These are phyloP conservation scores for Takifugu flavidus DNA, from an alignment of 2,113 vertebrate genomes.

Conservation along the genomic window DNA sequence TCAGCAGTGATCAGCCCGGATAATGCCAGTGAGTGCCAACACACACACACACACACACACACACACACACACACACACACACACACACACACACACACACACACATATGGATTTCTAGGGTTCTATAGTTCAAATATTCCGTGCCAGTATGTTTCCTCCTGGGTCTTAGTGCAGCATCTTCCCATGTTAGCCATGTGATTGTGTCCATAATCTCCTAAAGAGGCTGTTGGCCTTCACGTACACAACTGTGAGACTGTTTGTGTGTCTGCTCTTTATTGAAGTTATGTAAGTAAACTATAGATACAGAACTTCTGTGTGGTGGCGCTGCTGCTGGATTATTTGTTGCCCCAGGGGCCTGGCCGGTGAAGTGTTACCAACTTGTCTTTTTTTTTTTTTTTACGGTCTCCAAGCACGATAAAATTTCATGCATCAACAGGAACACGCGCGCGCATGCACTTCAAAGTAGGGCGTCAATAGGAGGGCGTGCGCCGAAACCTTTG, in stretches of 20 bases:
- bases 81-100: too few relatives aligned
- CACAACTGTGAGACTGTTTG: neutral
- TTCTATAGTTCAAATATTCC: too few relatives aligned
- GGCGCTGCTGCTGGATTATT: neutral
- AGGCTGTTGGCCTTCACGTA: neutral
- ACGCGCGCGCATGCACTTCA: neutral
- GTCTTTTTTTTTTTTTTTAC: neutral
- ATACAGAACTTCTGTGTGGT: neutral
- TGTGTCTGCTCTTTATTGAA: neutral
- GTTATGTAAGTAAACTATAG: neutral
- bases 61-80: too few relatives aligned
- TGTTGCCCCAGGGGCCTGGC: neutral
- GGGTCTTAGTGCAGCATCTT: too few relatives aligned
- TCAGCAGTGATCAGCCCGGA: too few relatives aligned
- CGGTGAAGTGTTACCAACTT: neutral
- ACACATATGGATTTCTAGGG: too few relatives aligned
- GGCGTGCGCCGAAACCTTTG: conserved; percentile 27
- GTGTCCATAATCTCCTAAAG: neutral
- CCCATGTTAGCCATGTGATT: neutral
- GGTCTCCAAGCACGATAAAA: neutral
- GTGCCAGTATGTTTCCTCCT: too few relatives aligned
- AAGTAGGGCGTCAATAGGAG: conserved; percentile 5
- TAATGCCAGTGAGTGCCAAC: too few relatives aligned
- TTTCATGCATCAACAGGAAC: conserved; percentile 7
- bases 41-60: too few relatives aligned